Base-by-base conservation (phyloP, 2,888 invertebrate genomes). In the Heliconius erato region DNA sequence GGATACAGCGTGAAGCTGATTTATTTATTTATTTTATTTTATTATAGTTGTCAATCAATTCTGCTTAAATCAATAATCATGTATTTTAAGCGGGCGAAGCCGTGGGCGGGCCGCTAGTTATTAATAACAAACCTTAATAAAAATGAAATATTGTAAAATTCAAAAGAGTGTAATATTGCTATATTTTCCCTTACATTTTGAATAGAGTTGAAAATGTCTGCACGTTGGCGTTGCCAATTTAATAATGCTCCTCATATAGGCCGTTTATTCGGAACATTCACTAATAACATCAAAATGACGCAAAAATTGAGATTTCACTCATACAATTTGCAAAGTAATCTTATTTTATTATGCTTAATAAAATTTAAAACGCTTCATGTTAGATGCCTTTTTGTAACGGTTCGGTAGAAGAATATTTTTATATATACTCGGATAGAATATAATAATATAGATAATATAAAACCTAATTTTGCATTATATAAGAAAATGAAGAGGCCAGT, bases 191-290 rank as follows among this genome's bases (percentile, higher is more conserved):
- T 88, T 86, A 85, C 86, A 85, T 88, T 89, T 86, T 91, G 91
- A 91, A 92, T 90, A 84, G 89, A 88, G 88, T 86, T 89, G 89
- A 86, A 87, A 91, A 89, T 90, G 90, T 89, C 86, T 87, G 86
- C 85, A 82, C 84, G 84, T 86, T 85, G 86, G 85, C 88, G 83
- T 85, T 88, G 89, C 88, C 92, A 93, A 93, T 93, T 93, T 93
- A 93, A 93, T 93, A 93, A 93, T 91, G 88, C 89, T 88, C 87
- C 35, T 88, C 91, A 89, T 91, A 90, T 92, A 91, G 89, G 91
- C 88, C 88, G 86, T 89, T 89, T 88, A 35, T 86, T 71, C 40
- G 78, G 81, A 79, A 83, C 83, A 82, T 69, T 80, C 49, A 63
- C 67, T 82, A 85, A 84, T 84, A 81, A 74, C 83, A 68, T 85